Evolutionary conservation across 2,888 invertebrate species (phyloP).

Genomic region (Tipula confusa): DNA sequence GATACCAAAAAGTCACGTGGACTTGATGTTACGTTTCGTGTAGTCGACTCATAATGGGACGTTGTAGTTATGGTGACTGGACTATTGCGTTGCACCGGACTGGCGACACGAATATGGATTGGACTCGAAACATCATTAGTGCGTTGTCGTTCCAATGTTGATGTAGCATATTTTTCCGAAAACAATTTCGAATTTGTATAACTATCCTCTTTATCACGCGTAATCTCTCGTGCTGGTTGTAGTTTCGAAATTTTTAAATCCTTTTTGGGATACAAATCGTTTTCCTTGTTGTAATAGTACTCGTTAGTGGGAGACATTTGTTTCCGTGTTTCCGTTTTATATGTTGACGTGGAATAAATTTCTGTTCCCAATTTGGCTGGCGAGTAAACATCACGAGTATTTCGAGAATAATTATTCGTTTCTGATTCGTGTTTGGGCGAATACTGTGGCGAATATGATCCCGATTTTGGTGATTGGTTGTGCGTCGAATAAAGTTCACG

Average conservation of each 20-base stretch:
- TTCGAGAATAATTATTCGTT: conserved; percentile 36
- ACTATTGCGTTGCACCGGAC: conserved; percentile 46
- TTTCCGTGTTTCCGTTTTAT: conserved; percentile 43
- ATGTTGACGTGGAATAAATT: conserved; percentile 44
- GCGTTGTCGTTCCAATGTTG: conserved; percentile 34
- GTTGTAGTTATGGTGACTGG: conserved; percentile 49
- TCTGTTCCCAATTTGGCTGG: conserved; percentile 45
- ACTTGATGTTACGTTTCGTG: conserved; percentile 44
- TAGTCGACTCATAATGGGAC: conserved; percentile 44
- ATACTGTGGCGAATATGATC: conserved; percentile 49
- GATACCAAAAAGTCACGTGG: conserved; percentile 47
- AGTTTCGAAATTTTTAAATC: conserved; percentile 43
- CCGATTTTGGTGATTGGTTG: conserved; percentile 37
- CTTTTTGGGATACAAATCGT: conserved; percentile 43
- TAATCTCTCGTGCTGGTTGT: conserved; percentile 43
- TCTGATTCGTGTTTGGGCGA: conserved; percentile 44
- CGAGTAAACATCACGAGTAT: conserved; percentile 40
- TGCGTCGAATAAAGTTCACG: conserved; percentile 32
- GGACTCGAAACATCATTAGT: conserved; percentile 40
- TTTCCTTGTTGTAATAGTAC: conserved; percentile 50
- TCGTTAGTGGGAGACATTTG: conserved; percentile 41
- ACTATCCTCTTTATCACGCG: conserved; percentile 30
- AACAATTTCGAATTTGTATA: conserved; percentile 34
- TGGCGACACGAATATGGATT: conserved; percentile 45
- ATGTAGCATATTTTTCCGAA: conserved; percentile 36